A percentile compares a stretch with the other conserved stretches of the same genome.
phyloP scores from a whole-genome alignment of 2,797 vertebrate genomes.

The Lutjanus campechanus region DNA sequence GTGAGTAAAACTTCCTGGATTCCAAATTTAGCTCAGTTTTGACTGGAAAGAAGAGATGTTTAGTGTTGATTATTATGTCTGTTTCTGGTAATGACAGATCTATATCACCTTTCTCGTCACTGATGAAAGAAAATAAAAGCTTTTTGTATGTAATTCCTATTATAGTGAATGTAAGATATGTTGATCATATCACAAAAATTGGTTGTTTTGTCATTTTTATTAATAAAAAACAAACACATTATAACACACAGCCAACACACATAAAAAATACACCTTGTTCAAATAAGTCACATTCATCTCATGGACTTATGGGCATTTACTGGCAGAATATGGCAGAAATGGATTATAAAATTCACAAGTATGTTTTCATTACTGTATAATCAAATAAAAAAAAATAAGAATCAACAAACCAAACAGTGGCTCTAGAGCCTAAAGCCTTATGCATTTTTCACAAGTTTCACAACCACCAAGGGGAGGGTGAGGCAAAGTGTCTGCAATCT shows the following conservation, averaged over 20 bases:
- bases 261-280: background rate
- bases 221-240: background rate
- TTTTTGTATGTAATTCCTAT: background rate
- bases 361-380: too few species aligned
- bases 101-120: background rate
- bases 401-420: too few species aligned
- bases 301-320: too few species aligned
- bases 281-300: background rate
- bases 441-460: too few species aligned
- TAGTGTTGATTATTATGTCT: background rate
- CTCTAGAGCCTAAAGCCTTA: too few species aligned
- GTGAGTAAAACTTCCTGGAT: conserved; percentile 35
- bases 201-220: background rate
- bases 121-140: background rate
- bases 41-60: conserved; percentile 33
- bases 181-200: too few species aligned
- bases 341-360: too few species aligned
- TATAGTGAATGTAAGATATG: too few species aligned
- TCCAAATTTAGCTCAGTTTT: conserved; percentile 38
- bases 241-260: background rate
- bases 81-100: conserved; percentile 9
- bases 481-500: too few species aligned
- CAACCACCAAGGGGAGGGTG: too few species aligned
- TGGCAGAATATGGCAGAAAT: too few species aligned
- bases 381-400: too few species aligned